These are phyloP conservation scores for Huso huso DNA, from an alignment of 2,797 vertebrate species.

Conservation along the genomic window DNA sequence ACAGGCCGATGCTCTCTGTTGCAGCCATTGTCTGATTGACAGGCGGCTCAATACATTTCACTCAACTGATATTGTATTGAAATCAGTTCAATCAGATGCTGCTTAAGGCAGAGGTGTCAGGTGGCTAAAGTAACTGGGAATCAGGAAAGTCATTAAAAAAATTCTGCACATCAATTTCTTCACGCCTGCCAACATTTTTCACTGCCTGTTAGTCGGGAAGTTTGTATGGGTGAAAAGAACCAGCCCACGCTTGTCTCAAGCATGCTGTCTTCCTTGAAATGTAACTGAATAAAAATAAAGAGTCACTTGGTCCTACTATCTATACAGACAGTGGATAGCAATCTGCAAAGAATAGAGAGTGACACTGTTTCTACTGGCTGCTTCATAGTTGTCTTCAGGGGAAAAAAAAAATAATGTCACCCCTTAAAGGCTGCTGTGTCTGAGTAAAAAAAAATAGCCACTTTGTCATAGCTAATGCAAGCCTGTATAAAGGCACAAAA, in stretches of 20 bases:
- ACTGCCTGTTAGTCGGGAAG: slow-evolving; percentile 16
- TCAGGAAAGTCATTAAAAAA: slow-evolving; percentile 24
- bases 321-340: not conserved
- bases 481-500: not conserved
- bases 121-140: slow-evolving; percentile 20
- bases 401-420: not conserved
- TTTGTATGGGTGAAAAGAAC: not conserved
- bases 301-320: not conserved
- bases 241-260: not conserved
- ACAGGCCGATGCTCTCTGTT: not conserved
- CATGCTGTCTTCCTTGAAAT: slow-evolving; percentile 3
- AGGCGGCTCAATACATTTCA: not conserved
- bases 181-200: slow-evolving; percentile 36
- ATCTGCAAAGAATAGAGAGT: not conserved
- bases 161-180: slow-evolving; percentile 15
- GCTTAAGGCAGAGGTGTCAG: not conserved
- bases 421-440: not conserved
- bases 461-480: not conserved
- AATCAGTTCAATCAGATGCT: not conserved
- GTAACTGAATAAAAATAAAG: not conserved
- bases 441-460: not conserved
- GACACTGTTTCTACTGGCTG: not conserved
- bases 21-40: slow-evolving; percentile 10
- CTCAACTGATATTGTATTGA: not conserved
- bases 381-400: not conserved